Evolutionary conservation across 1,140 invertebrate species (phyloP), one percentile per base, ranked within the genome.

Genomic region (Cotesia typhae): DNA sequence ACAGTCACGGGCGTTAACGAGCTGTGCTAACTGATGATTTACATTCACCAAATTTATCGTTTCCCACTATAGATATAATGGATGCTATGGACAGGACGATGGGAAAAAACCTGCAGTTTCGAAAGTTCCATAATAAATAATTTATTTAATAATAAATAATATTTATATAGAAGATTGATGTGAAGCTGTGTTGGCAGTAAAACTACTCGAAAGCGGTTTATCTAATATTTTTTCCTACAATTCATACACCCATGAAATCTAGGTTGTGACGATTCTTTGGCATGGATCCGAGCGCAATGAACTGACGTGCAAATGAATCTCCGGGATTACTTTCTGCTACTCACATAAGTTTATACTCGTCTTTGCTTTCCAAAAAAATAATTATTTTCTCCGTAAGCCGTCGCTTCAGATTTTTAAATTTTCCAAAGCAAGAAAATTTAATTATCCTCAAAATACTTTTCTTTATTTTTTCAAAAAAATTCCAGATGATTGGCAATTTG

Each of bases 321-420:
- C 41, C 55, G 47, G 37, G 51, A 14, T 71, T 71, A 66, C 63
- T 71, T 71, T 71, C 63, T 36, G 70, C 70, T 28, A 28, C 3
- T 71, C 70, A 71, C 63, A 71, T 71, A 71, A 71, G 66, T 36
- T 59, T 17, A n/a, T 38, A 35, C 52, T 59, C 17, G 65, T 55
- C 9, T 51, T 59, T 55, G 36, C 63, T n/a, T 3, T 7, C 37
- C 28, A n/a, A 52, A 36, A 70, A 71, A 71, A 71, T 41, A 71
- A 71, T 36, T 51, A 71, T 71, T 71, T 69, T 61, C 60, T 47
- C 41, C 4, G 41, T 47, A 10, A 28, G 59, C 10, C 68, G 57
- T 47, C 55, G 67, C 67, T 38, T 69, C 10, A 55, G 35, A 69
- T 69, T 69, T 60, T 36, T 55, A 57, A 28, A 28, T 14, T 63